These are phyloP conservation scores for Sycophila texana DNA, from an alignment of 2,888 invertebrate genomes.

Conservation along the genomic window DNA sequence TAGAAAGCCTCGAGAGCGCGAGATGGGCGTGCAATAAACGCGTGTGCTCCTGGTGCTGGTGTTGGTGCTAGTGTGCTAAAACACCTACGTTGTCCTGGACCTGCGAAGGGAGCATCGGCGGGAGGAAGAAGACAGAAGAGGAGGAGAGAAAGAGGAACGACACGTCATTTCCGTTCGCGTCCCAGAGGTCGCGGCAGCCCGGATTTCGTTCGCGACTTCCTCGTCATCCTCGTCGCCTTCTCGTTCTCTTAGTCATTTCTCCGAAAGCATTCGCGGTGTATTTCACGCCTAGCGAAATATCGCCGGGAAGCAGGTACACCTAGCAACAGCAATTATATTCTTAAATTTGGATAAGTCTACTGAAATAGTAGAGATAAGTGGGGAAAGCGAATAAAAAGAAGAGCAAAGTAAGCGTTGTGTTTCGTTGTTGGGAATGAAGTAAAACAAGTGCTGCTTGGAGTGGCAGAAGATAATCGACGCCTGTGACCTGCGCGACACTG, in stretches of 20 bases:
- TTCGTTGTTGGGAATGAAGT: too few species aligned
- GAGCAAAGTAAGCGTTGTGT: too few species aligned
- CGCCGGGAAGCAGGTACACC: too few species aligned
- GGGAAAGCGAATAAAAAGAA: not conserved
- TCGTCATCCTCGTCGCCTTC: not conserved
- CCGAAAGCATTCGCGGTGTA: not conserved
- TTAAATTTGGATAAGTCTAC: too few species aligned
- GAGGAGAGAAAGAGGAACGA: not conserved
- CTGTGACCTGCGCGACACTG: conserved; percentile 61
- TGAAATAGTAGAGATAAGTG: too few species aligned
- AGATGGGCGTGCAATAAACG: not conserved
- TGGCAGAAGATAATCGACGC: conserved; percentile 60
- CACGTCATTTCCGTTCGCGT: conserved; percentile 41
- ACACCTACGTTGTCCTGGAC: too few species aligned
- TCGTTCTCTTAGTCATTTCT: not conserved
- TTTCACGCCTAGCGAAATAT: too few species aligned
- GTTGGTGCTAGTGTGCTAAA: not conserved
- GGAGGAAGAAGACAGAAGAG: not conserved
- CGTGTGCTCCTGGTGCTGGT: not conserved
- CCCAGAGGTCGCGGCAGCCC: conserved; percentile 36
- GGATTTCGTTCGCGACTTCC: conserved; percentile 36
- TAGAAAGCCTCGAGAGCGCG: too few species aligned
- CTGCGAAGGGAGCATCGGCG: not conserved
- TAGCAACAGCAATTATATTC: too few species aligned
- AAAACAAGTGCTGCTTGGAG: not conserved